Evolutionary conservation across 2,113 vertebrate genomes (phyloP).

Genomic region (Chaetodon trifascialis): DNA sequence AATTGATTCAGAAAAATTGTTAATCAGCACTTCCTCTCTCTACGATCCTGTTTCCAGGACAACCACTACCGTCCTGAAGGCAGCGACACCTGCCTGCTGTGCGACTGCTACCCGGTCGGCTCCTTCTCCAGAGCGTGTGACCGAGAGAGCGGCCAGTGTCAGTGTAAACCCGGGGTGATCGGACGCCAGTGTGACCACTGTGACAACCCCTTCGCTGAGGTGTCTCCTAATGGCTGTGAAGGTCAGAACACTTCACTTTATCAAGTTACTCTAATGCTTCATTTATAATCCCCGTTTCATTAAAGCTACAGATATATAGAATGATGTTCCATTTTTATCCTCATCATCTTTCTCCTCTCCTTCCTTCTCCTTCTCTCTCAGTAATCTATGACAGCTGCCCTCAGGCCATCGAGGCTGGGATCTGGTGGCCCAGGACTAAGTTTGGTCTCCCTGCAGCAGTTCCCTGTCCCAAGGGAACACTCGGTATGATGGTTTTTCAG

Average conservation of each 20-base stretch:
- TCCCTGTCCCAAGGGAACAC: conserved; percentile 92
- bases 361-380: conserved; percentile 66
- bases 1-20: neutral
- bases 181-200: conserved; percentile 95
- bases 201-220: conserved; percentile 97
- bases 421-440: conserved; percentile 98
- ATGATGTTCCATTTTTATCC: conserved; percentile 16
- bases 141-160: conserved; percentile 89
- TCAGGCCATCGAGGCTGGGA: conserved; percentile 90
- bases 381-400: conserved; percentile 99
- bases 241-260: conserved; percentile 79
- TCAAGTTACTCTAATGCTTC: neutral
- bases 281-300: conserved; percentile 2
- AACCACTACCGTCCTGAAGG: conserved; percentile 89
- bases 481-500: conserved; percentile 83
- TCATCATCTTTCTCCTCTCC: conserved; percentile 32
- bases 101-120: conserved; percentile 94
- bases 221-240: conserved; percentile 93
- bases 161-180: conserved; percentile 94
- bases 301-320: conserved; percentile 21
- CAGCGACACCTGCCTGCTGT: conserved; percentile 88
- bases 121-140: conserved; percentile 93
- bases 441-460: conserved; percentile 94
- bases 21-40: conserved; percentile 20
- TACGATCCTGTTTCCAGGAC: conserved; percentile 84